A percentile compares a stretch with the other conserved stretches of the same genome.
phyloP scores from a whole-genome alignment of 1,140 invertebrate species.

The Cotesia glomerata region DNA sequence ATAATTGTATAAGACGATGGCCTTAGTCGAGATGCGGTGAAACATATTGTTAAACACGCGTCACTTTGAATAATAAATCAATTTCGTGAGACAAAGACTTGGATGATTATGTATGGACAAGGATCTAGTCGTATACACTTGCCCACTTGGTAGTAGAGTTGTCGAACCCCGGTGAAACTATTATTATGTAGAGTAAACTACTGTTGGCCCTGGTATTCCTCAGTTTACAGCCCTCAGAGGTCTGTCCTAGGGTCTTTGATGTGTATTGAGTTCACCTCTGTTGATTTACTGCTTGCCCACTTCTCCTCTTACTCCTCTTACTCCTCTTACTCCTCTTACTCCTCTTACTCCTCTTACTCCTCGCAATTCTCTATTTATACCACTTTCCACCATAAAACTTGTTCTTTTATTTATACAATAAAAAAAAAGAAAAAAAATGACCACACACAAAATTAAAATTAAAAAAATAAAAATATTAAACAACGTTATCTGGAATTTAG shows the following conservation, averaged over 20 bases:
- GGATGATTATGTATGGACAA: conserved; percentile 62
- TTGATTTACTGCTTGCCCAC: conserved; percentile 7
- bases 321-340: no score
- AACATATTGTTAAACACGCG: conserved; percentile 64
- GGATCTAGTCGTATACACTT: conserved; percentile 37
- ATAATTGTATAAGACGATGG: neutral
- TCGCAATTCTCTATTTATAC: no score
- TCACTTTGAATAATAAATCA: conserved; percentile 65
- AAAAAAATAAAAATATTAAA: no score
- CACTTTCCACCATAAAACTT: no score
- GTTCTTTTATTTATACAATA: no score
- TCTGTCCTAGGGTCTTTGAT: conserved; percentile 33
- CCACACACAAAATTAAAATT: no score
- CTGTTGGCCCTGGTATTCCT: neutral
- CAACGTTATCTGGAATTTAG: no score
- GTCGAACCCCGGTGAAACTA: no score
- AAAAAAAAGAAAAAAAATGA: no score
- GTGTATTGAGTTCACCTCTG: conserved; percentile 34
- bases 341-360: no score
- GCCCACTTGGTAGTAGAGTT: neutral
- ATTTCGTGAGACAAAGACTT: conserved; percentile 62
- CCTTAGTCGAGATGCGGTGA: conserved; percentile 45
- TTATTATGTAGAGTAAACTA: conserved; percentile 1
- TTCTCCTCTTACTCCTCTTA: no score
- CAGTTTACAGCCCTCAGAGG: neutral